Evolutionary conservation across 2,113 vertebrate genomes (phyloP).

Genomic region (Malurus cyaneus): DNA sequence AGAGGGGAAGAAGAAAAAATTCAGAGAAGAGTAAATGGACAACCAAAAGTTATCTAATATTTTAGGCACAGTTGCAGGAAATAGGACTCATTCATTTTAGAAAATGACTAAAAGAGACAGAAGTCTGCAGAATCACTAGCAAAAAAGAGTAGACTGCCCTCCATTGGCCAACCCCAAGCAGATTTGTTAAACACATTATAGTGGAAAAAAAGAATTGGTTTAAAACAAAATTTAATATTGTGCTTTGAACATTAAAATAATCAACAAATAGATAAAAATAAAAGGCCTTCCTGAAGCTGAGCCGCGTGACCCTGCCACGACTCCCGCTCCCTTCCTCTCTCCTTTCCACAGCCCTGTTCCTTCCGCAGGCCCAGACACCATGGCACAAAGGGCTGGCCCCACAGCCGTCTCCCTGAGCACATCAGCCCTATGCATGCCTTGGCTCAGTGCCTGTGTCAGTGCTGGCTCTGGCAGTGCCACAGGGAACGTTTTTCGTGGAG

Average conservation of each 20-base stretch:
- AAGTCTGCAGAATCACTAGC: background rate
- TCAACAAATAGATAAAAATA: too few relatives aligned
- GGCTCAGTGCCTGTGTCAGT: background rate
- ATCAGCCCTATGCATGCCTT: accelerated
- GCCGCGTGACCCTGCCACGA: conserved; percentile 19
- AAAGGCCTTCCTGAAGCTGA: conserved; percentile 17
- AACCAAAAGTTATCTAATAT: background rate
- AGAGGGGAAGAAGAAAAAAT: background rate
- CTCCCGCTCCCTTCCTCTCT: conserved; percentile 64
- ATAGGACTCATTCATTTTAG: background rate
- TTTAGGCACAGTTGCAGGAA: background rate
- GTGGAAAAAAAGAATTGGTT: too few relatives aligned
- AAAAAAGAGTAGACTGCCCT: background rate
- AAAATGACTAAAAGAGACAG: background rate
- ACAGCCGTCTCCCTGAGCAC: background rate
- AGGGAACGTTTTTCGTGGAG: background rate
- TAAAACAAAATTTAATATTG: too few relatives aligned
- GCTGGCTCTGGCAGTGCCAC: accelerated
- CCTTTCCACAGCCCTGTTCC: background rate
- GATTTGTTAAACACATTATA: too few relatives aligned
- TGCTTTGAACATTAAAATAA: too few relatives aligned
- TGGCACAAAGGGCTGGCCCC: background rate
- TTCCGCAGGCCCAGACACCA: background rate
- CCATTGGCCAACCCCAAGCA: too few relatives aligned
- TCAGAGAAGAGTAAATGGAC: background rate